Conservation (phyloP, 2,113 vertebrate genomes). For the Pogona vitticeps region DNA sequence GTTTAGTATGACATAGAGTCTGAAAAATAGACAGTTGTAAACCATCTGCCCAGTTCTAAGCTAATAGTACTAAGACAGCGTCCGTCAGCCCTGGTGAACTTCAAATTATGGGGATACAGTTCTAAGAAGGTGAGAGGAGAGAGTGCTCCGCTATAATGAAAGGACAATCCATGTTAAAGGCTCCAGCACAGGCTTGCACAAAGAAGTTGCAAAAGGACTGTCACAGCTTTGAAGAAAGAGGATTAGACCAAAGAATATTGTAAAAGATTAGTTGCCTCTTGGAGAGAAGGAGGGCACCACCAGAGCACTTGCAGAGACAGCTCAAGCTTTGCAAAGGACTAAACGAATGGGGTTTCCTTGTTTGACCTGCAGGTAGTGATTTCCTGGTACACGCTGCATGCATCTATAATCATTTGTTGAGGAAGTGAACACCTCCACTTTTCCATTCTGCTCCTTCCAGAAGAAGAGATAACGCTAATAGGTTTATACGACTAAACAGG, state of each 20-base stretch:
- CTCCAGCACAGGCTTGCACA: accelerated
- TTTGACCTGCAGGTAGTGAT: conserved; percentile 27
- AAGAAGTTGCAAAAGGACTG: conserved; percentile 13
- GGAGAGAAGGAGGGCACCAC: neutral
- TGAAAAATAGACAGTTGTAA: neutral
- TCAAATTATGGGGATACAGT: accelerated
- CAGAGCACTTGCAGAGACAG: neutral
- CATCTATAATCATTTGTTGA: conserved; percentile 20
- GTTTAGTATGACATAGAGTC: neutral
- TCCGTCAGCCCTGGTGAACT: neutral
- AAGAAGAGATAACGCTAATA: conserved; percentile 16
- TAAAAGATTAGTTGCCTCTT: conserved; percentile 13
- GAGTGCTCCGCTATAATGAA: neutral
- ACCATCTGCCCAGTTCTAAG: neutral
- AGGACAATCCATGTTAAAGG: neutral
- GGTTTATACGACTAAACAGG: conserved; percentile 23
- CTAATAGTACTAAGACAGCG: neutral
- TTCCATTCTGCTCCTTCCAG: neutral
- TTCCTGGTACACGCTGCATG: neutral
- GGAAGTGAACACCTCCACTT: neutral
- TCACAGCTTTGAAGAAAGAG: conserved; percentile 31
- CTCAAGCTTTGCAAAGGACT: neutral
- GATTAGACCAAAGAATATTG: conserved; percentile 40
- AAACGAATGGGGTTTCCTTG: conserved; percentile 17
- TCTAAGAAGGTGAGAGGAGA: conserved; percentile 14